A percentile compares a stretch with the other conserved stretches of the same genome.
Conservation (phyloP, 2,113 vertebrate genomes). For the Anolis carolinensis region DNA sequence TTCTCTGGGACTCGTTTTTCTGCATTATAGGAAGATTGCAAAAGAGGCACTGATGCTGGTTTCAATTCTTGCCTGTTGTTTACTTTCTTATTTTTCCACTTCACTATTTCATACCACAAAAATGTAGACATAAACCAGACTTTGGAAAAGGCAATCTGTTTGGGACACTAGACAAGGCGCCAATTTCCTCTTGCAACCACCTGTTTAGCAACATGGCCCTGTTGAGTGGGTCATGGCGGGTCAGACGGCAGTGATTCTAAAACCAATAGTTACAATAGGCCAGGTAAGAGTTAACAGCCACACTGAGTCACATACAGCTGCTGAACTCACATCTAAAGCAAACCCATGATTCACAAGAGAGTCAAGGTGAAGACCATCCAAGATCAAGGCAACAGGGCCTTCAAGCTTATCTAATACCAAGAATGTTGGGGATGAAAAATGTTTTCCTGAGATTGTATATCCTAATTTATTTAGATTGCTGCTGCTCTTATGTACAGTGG, state of each 20-base stretch:
- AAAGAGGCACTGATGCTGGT: neutral
- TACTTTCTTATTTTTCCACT: neutral
- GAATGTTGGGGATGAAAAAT: neutral
- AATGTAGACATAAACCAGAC: neutral
- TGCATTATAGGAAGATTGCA: neutral
- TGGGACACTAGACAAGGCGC: neutral
- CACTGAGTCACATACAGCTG: neutral
- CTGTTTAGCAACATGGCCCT: neutral
- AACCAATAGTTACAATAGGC: neutral
- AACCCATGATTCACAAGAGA: neutral
- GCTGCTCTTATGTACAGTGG: too few species aligned
- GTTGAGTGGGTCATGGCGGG: neutral
- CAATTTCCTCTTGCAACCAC: neutral
- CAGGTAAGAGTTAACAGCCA: neutral
- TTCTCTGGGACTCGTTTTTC: neutral
- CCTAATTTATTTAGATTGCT: neutral
- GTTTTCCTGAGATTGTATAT: neutral
- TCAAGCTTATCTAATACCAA: too few species aligned
- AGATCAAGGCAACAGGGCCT: neutral
- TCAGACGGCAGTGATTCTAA: neutral
- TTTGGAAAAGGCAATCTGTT: neutral
- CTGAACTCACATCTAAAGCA: neutral
- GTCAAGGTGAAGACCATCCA: too few species aligned
- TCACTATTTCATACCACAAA: neutral
- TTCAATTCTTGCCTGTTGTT: neutral